Percentiles rank a stretch among this genome's conserved stretches.
Evolutionary conservation across 2,113 vertebrate species (phyloP).

Genomic region (Leucoraja erinaceus): DNA sequence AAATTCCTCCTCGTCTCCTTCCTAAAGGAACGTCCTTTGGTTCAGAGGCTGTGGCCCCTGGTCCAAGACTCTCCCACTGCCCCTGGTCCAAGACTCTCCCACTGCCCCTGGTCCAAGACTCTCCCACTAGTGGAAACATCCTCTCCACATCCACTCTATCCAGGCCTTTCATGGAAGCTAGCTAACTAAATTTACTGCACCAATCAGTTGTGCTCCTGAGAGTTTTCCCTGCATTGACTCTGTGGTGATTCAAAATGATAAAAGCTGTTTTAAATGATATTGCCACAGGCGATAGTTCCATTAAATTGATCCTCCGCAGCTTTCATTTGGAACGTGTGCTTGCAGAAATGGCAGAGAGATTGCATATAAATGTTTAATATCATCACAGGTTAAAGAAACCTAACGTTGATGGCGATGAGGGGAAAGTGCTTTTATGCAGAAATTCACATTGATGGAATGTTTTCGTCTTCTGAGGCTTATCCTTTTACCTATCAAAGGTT

Average conservation of each 20-base stretch:
- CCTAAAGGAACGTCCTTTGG: too few species aligned
- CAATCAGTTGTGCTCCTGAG: not conserved
- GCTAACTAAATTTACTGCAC: not conserved
- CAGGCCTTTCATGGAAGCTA: not conserved
- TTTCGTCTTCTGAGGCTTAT: not conserved
- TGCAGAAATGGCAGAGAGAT: not conserved
- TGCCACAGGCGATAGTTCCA: not conserved
- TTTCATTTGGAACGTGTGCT: not conserved
- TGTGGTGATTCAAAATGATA: not conserved
- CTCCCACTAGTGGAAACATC: too few species aligned
- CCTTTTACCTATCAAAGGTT: conserved; percentile 9
- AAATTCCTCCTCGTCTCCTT: too few species aligned
- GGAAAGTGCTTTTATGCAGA: not conserved
- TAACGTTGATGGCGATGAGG: not conserved
- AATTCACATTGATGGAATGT: not conserved
- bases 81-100: too few species aligned
- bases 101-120: too few species aligned
- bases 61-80: too few species aligned
- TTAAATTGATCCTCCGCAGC: not conserved
- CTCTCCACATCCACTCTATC: too few species aligned
- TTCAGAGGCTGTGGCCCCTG: too few species aligned
- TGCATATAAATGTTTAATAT: conserved; percentile 12
- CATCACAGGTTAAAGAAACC: not conserved
- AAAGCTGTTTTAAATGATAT: not conserved
- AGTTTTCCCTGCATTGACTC: not conserved